These are phyloP conservation scores for Antigone vipio DNA, from an alignment of 2,113 vertebrate genomes.

Conservation along the genomic window DNA sequence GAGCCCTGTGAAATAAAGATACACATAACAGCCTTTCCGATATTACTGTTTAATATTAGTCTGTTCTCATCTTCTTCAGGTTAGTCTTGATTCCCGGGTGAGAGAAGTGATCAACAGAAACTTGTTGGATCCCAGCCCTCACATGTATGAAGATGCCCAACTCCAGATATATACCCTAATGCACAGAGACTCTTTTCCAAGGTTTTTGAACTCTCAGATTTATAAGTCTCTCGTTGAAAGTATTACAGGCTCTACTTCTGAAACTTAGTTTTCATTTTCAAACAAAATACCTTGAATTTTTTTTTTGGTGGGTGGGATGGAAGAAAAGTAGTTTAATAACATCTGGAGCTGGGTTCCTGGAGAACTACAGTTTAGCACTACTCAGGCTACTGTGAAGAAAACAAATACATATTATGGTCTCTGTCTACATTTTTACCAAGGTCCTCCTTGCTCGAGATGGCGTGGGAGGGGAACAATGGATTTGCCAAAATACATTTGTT, in stretches of 20 bases:
- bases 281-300: conserved; percentile 15
- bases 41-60: not conserved
- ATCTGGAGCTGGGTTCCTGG: conserved; percentile 78
- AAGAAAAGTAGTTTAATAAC: conserved; percentile 71
- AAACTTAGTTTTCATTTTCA: conserved; percentile 72
- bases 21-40: not conserved
- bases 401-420: conserved; percentile 69
- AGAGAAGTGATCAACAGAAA: conserved; percentile 87
- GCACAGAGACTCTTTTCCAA: conserved; percentile 88
- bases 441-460: conserved; percentile 65
- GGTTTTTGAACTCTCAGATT: conserved; percentile 87
- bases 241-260: conserved; percentile 76
- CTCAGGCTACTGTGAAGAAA: conserved; percentile 83
- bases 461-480: conserved; percentile 59
- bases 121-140: conserved; percentile 79
- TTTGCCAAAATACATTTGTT: conserved; percentile 78
- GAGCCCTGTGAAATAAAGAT: not conserved
- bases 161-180: conserved; percentile 86
- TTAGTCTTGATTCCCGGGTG: conserved; percentile 86
- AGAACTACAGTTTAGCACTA: conserved; percentile 78
- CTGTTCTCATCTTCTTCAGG: conserved; percentile 73
- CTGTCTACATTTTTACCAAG: conserved; percentile 78
- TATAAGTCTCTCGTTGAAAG: conserved; percentile 83
- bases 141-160: conserved; percentile 87
- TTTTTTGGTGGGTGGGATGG: conserved; percentile 39